These are phyloP conservation scores for Acrobasis repandana DNA, from an alignment of 2,888 invertebrate genomes.

Conservation along the genomic window DNA sequence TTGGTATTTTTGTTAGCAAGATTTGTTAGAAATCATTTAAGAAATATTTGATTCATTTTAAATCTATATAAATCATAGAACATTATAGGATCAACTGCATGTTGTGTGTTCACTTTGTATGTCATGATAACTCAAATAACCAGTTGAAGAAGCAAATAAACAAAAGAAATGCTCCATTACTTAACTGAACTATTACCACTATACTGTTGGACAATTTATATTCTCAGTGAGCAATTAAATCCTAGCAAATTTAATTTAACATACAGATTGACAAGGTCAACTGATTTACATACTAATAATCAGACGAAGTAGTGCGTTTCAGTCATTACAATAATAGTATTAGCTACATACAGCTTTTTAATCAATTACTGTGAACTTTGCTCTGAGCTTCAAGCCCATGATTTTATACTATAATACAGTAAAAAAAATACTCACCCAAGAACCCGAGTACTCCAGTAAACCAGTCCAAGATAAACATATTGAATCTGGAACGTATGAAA, in stretches of 20 bases:
- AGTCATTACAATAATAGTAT: not conserved
- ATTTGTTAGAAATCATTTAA: no score
- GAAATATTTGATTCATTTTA: no score
- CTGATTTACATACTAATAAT: not conserved
- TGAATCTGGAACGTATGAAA: constrained; percentile 70
- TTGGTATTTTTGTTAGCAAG: no score
- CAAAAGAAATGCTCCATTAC: no score
- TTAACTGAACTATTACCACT: no score
- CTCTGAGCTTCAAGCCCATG: not conserved
- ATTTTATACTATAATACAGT: constrained; percentile 13
- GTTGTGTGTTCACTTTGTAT: no score
- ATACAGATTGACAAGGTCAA: not conserved
- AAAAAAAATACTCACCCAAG: constrained; percentile 87
- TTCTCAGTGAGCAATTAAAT: no score
- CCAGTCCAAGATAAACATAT: constrained; percentile 98
- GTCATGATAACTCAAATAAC: no score
- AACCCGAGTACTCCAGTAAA: constrained; percentile 96
- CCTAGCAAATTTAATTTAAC: constrained; percentile 1
- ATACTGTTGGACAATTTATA: no score
- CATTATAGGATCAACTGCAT: no score
- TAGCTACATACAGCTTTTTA: not conserved
- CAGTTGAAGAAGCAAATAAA: no score
- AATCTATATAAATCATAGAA: no score
- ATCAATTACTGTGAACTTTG: constrained; percentile 13
- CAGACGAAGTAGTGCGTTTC: not conserved